Evolutionary conservation across 1,140 invertebrate species (phyloP).

Genomic region (Drosophila varians): DNA sequence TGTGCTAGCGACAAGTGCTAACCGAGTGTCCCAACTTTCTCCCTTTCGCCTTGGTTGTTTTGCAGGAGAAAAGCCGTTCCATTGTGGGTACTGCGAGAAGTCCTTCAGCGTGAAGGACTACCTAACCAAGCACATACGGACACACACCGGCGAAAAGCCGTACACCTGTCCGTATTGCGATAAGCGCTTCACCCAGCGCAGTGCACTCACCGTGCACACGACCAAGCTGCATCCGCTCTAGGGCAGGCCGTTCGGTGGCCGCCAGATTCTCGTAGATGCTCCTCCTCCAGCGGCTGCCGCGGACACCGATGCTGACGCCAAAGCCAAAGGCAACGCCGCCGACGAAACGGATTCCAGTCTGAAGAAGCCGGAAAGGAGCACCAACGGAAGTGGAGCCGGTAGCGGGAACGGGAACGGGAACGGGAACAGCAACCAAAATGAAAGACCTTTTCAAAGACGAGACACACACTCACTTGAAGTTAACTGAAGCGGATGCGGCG

Average conservation of each 20-base stretch:
- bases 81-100: slow-evolving; percentile 81
- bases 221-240: slow-evolving; percentile 83
- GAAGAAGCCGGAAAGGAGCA: slow-evolving; percentile 22
- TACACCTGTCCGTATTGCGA: slow-evolving; percentile 82
- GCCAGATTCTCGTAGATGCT: slow-evolving; percentile 45
- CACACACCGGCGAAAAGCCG: slow-evolving; percentile 81
- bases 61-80: slow-evolving; percentile 82
- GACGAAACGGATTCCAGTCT: slow-evolving; percentile 13
- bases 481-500: slow-evolving; percentile 42
- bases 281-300: slow-evolving; percentile 4
- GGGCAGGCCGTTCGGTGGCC: slow-evolving; percentile 74
- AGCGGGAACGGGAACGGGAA: slow-evolving; percentile 25
- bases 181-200: slow-evolving; percentile 81
- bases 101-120: slow-evolving; percentile 83
- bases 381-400: slow-evolving; percentile 4
- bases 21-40: slow-evolving; percentile 48
- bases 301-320: neutral
- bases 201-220: slow-evolving; percentile 79
- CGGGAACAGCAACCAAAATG: slow-evolving; percentile 57
- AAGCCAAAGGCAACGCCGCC: too few species aligned
- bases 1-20: slow-evolving; percentile 48
- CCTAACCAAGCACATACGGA: slow-evolving; percentile 83
- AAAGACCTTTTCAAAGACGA: slow-evolving; percentile 80
- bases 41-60: slow-evolving; percentile 40
- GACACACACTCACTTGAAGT: slow-evolving; percentile 31